Conservation (phyloP, 1,140 invertebrate genomes). For the Homalodisca vitripennis region DNA sequence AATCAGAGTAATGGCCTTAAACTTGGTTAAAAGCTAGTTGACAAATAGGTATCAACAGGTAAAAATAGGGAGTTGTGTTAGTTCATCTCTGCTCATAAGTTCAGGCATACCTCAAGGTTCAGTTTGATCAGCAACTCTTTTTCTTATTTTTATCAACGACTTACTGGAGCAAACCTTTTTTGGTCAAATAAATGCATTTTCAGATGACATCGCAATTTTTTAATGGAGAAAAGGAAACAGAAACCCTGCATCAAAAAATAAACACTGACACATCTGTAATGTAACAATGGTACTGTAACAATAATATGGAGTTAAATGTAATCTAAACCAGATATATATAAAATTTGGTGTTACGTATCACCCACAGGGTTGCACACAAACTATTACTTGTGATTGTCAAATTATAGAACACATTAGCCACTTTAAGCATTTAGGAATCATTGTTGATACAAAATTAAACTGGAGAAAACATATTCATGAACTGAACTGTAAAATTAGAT, state of each 20-base stretch:
- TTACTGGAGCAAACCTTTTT: neutral
- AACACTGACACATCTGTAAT: neutral
- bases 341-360: neutral
- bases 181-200: constrained; percentile 18
- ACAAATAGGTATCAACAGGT: constrained; percentile 3
- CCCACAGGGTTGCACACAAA: neutral
- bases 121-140: constrained; percentile 19
- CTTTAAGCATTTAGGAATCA: neutral
- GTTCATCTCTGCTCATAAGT: neutral
- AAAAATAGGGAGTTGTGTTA: neutral
- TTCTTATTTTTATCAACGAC: constrained; percentile 29
- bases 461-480: neutral
- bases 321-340: constrained; percentile 23
- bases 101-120: constrained; percentile 14
- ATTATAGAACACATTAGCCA: neutral
- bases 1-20: constrained; percentile 10
- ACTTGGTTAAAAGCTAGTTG: constrained; percentile 11
- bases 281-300: neutral
- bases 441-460: neutral
- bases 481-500: neutral
- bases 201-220: constrained; percentile 25
- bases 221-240: constrained; percentile 15
- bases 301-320: constrained; percentile 23
- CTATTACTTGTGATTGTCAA: neutral
- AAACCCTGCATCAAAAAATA: neutral